A percentile compares a stretch with the other conserved stretches of the same genome.
Conservation (phyloP, 2,113 vertebrate genomes). For the Hepsetus odoe region DNA sequence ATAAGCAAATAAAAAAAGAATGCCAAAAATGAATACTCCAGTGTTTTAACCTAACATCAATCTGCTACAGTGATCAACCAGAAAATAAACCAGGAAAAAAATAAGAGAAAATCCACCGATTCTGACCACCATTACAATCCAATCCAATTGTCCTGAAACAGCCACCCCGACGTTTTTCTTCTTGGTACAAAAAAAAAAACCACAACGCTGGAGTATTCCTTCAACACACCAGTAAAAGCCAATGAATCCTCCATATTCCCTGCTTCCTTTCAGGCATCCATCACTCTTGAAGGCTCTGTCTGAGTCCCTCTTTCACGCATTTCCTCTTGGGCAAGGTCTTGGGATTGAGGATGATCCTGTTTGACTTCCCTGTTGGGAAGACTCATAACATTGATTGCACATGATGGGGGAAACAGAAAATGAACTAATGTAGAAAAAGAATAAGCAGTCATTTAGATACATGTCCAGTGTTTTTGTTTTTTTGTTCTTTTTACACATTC, state of each 20-base stretch:
- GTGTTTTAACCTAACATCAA: background rate
- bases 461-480: slow-evolving; percentile 40
- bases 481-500: slow-evolving; percentile 11
- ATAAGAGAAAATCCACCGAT: no score
- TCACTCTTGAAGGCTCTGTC: slow-evolving; percentile 62
- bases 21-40: background rate
- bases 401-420: background rate
- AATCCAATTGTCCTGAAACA: no score
- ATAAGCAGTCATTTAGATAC: slow-evolving; percentile 15
- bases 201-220: background rate
- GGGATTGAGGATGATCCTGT: no score
- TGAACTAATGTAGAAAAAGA: slow-evolving; percentile 4
- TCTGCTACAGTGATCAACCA: background rate
- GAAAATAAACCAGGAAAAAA: no score
- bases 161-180: no score
- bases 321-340: no score
- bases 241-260: slow-evolving; percentile 9
- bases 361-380: background rate
- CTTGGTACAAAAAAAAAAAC: no score
- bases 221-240: background rate
- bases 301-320: slow-evolving; percentile 63
- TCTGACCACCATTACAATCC: no score
- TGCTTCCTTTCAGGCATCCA: background rate
- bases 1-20: background rate
- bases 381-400: background rate